Evolutionary conservation across 2,797 vertebrate species (phyloP).

Genomic region (Bryconaethiops microstoma): DNA sequence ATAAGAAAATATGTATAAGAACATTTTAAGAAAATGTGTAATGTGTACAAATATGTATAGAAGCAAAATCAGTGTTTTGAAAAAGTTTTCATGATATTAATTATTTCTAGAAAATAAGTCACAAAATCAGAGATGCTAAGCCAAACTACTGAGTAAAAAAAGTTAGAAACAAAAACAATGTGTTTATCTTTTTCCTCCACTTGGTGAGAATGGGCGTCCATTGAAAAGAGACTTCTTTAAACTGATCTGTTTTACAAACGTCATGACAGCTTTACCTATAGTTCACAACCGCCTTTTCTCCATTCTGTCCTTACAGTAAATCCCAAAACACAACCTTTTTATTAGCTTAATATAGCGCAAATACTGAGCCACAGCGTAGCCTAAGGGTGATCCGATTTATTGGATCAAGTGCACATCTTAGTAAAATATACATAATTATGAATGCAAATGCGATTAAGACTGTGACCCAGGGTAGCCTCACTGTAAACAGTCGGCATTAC

Average conservation of each 20-base stretch:
- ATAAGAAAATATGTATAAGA: too few relatives aligned
- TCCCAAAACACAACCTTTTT: not conserved
- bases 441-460: constrained; percentile 22
- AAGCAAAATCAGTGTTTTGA: too few relatives aligned
- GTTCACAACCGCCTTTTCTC: not conserved
- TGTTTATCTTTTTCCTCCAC: too few relatives aligned
- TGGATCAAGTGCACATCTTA: constrained; percentile 5
- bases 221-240: too few relatives aligned
- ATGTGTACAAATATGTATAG: too few relatives aligned
- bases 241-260: not conserved
- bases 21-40: too few relatives aligned
- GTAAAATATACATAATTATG: not conserved
- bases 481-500: not conserved
- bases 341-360: not conserved
- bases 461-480: not conserved
- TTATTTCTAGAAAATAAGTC: too few relatives aligned
- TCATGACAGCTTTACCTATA: not conserved
- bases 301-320: not conserved
- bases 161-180: too few relatives aligned
- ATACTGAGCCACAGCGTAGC: not conserved
- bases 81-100: too few relatives aligned
- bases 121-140: too few relatives aligned
- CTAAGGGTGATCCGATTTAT: constrained; percentile 21
- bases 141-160: too few relatives aligned
- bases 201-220: too few relatives aligned